phyloP scores from a whole-genome alignment of 2,888 invertebrate genomes.

The Drosophila colorata region DNA sequence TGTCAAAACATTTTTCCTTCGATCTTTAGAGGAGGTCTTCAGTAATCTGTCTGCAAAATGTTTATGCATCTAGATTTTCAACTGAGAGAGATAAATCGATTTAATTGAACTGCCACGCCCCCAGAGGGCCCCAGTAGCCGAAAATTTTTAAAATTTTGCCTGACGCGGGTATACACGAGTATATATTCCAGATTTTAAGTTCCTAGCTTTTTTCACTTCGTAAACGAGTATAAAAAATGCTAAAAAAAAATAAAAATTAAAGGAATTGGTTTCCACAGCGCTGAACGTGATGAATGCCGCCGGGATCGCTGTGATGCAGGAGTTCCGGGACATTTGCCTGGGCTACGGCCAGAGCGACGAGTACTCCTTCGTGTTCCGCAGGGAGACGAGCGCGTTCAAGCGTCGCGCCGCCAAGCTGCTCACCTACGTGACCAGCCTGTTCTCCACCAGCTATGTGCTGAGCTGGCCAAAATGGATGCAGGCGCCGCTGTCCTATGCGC shows the following conservation, averaged over 20 bases:
- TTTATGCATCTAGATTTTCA: too few relatives aligned
- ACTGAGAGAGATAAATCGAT: too few relatives aligned
- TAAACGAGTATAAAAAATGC: too few relatives aligned
- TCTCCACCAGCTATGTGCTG: constrained; percentile 94
- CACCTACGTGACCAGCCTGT: constrained; percentile 94
- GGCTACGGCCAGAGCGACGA: constrained; percentile 99
- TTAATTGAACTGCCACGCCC: too few relatives aligned
- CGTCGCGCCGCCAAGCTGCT: constrained; percentile 93
- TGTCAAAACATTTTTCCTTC: too few relatives aligned
- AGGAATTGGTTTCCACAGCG: constrained; percentile 84
- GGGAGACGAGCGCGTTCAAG: constrained; percentile 91
- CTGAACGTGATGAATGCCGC: constrained; percentile 95
- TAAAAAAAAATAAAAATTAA: neutral
- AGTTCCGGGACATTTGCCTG: constrained; percentile 92
- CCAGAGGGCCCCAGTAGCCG: too few relatives aligned
- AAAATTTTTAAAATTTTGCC: too few relatives aligned
- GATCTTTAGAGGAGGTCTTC: too few relatives aligned
- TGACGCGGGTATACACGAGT: too few relatives aligned
- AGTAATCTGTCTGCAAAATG: too few relatives aligned
- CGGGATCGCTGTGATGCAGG: constrained; percentile 92
- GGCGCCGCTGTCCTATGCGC: constrained; percentile 91
- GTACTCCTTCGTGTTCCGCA: constrained; percentile 95
- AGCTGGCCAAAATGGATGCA: constrained; percentile 94
- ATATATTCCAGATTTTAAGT: too few relatives aligned
- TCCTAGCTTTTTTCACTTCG: too few relatives aligned